Evolutionary conservation across 1,140 invertebrate genomes (phyloP), one percentile per base, ranked within the genome.

Genomic region (Solen grandis): DNA sequence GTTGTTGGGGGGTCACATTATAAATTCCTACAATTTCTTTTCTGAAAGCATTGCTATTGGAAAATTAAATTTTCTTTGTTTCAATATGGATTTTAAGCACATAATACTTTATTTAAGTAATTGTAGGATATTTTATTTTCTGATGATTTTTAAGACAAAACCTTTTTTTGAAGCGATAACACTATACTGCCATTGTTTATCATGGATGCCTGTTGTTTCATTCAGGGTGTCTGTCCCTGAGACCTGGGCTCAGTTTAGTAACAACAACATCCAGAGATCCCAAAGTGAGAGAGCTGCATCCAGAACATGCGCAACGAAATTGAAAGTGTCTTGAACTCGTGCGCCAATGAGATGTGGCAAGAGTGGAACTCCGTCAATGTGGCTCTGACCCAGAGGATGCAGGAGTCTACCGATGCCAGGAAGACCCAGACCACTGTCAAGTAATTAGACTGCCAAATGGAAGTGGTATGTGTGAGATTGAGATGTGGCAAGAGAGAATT

Each of bases 291-390:
- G 97, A 54, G 95, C 95, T 41, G 96, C 95, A 89, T 96, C 96
- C 2, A 94, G 68, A 96, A 98, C 91, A 93, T 97, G 88, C 93
- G 96, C 8, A 92, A 93, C 41, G 96, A 96, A 86, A 94, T 95
- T 27, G 97, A 98, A 78, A 95, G 95, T 86, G 92, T 97, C 46
- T 95, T 98, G 13, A 96, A 96, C 92, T 94, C 95, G 54, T 95
- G 96, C 36, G 95, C 96, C 52, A 95, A 95, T 86, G 95, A 97
- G 86, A 96, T 97, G 88, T 98, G 97, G 97, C 95, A 97, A 88
- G 94, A 95, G 73, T 98, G 97, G 97, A 97, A 95, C 88, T 95
- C 85, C 82, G 91, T 92, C 62, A 93, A 93, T 74, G 88, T 88
- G 22, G 86, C 88, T 35, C 85, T 93, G 54, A 90, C 88, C 57